A percentile compares a stretch with the other conserved stretches of the same genome.
Evolutionary conservation across 2,888 invertebrate species (phyloP).

Genomic region (Parthenolecanium corni): DNA sequence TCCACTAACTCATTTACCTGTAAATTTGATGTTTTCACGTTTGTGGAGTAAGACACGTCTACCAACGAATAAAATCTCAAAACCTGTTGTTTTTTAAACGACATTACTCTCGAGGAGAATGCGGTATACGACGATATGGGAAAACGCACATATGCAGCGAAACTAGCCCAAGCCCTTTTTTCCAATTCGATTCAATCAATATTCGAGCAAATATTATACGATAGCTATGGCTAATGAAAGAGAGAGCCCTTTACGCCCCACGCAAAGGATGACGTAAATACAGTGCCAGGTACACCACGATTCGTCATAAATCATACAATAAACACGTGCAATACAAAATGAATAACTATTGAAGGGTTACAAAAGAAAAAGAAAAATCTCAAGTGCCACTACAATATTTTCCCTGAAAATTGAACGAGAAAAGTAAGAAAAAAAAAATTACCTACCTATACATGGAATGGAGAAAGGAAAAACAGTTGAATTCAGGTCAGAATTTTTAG

Average conservation of each 20-base stretch:
- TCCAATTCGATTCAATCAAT: constrained; percentile 2
- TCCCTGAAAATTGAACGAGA: no score
- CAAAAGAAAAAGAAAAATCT: neutral
- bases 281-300: constrained; percentile 21
- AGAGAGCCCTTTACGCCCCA: neutral
- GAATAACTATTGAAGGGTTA: neutral
- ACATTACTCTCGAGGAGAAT: neutral
- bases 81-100: constrained; percentile 6
- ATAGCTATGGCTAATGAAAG: constrained; percentile 1
- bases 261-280: constrained; percentile 9
- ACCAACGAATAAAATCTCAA: constrained; percentile 19
- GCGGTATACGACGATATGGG: no score
- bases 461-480: no score
- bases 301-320: constrained; percentile 16
- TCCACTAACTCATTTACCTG: neutral
- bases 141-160: no score
- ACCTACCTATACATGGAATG: no score
- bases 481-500: no score
- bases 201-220: neutral
- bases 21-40: neutral
- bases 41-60: constrained; percentile 5
- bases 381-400: neutral
- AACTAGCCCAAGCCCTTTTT: no score
- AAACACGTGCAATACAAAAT: neutral
- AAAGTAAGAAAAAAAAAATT: no score